Evolutionary conservation across 2,888 invertebrate species (phyloP), one percentile per base, ranked within the genome.

Genomic region (Dorcus hopei): DNA sequence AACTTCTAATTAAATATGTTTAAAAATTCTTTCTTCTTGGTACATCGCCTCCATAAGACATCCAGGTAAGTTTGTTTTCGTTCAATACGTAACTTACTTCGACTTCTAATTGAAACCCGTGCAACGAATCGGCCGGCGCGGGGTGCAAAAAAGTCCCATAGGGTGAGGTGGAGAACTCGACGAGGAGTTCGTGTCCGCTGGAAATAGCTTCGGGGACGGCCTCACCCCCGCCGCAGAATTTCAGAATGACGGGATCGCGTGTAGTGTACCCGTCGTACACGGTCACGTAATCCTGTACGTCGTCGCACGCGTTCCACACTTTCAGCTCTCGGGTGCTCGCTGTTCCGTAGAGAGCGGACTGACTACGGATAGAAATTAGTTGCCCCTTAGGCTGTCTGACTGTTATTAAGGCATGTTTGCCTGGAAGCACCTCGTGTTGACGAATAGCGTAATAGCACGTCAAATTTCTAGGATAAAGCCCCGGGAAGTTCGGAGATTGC

Each of bases 381-480:
- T 93, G 92, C 48, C 93, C 93, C 74, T 91, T 90, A 43, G 89
- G 87, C 77, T 93, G 93, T 70, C 87, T 86, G 49, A 95, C 91
- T 62, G 90, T 87, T 74, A 95, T 93, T 71, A 94, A 82, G 26
- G 94, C 93, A 77, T 93, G 92, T 80, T 93, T 93, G 70, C 93
- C 93, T 72, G 86, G 85, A 61, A 93, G 92, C 70, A 91, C 88
- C 76, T 90, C 90, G 78, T 93, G 90, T 80, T 86, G 89, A 65
- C 91, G 81, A 58, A 95, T 91, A 47, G 95, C 93, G 77, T 93
- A 97, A 80, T 95, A 94, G 77, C 97, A 97, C 62, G 95, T 94
- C 72, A 96, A 86, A 79, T 95, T 95, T 67, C 95, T 85, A 3
- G 95, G 95, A 80, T 96, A 96, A 68, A 95, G 87, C 68, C 94